Percentiles rank a stretch among this genome's conserved stretches.
Conservation (phyloP, 2,113 vertebrate genomes). For the Mirounga angustirostris region DNA sequence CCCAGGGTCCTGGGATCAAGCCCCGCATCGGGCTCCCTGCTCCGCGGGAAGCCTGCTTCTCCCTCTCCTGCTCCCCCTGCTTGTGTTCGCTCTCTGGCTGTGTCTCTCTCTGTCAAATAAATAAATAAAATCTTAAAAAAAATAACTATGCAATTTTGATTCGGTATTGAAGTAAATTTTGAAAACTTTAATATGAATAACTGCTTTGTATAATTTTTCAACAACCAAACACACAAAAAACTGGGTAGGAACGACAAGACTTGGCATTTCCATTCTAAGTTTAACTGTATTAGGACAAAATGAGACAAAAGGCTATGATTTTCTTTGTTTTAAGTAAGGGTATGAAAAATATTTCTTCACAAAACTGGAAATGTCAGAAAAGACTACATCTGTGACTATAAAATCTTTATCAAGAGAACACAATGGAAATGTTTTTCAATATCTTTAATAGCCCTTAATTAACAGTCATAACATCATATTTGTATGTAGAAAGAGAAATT, state of each 20-base stretch:
- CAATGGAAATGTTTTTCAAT: neutral
- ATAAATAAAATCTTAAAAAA: neutral
- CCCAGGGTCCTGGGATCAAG: too few species aligned
- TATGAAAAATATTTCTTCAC: neutral
- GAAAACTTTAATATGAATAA: neutral
- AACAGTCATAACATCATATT: neutral
- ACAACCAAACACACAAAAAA: neutral
- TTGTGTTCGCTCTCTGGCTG: too few species aligned
- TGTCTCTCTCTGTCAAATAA: too few species aligned
- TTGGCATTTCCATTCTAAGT: neutral
- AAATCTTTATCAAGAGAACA: neutral
- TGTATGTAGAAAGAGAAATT: neutral
- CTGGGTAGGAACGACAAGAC: too few species aligned
- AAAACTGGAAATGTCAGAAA: neutral
- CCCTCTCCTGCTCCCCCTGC: too few species aligned
- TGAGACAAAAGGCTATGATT: neutral
- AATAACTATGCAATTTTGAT: neutral
- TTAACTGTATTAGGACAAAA: neutral
- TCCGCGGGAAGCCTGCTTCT: too few species aligned
- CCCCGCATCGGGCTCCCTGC: too few species aligned
- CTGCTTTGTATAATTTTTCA: neutral
- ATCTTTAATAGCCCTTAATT: neutral
- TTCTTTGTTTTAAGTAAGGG: neutral
- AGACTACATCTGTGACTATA: neutral
- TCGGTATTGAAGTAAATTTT: neutral